Percentiles rank a stretch among this genome's conserved stretches.
Evolutionary conservation across 2,797 vertebrate genomes (phyloP).

Genomic region (Macrochelys suwanniensis): DNA sequence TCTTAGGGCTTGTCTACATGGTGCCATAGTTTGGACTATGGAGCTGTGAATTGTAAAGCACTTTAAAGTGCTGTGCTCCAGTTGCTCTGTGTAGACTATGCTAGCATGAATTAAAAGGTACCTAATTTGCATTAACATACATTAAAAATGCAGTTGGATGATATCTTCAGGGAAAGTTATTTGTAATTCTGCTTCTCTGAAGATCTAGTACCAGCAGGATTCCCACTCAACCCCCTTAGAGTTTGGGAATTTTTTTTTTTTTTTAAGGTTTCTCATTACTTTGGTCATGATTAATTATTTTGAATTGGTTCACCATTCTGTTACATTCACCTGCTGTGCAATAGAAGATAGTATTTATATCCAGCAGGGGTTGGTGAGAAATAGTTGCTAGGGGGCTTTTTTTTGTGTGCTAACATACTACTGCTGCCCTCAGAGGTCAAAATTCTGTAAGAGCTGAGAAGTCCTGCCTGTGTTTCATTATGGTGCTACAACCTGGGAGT

Average conservation of each 20-base stretch:
- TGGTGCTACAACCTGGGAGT: too few species aligned
- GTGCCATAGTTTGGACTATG: neutral
- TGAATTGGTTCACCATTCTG: neutral
- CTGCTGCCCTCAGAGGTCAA: rapidly evolving
- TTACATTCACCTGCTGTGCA: neutral
- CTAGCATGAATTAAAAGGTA: neutral
- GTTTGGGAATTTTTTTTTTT: neutral
- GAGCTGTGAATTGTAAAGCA: neutral
- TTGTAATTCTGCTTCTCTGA: neutral
- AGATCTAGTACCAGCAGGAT: neutral
- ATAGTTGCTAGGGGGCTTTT: neutral
- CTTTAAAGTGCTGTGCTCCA: neutral
- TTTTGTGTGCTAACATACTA: neutral
- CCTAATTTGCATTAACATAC: neutral
- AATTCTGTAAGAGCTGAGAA: neutral
- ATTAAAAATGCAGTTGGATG: rapidly evolving
- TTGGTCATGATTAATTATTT: neutral
- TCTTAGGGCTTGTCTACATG: neutral
- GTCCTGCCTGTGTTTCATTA: neutral
- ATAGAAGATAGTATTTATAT: neutral
- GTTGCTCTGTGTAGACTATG: neutral
- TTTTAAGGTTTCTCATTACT: neutral
- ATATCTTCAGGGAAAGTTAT: neutral
- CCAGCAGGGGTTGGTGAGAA: neutral
- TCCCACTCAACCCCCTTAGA: neutral